Evolutionary conservation across 2,113 vertebrate genomes (phyloP).

Genomic region (Gulo gulo): DNA sequence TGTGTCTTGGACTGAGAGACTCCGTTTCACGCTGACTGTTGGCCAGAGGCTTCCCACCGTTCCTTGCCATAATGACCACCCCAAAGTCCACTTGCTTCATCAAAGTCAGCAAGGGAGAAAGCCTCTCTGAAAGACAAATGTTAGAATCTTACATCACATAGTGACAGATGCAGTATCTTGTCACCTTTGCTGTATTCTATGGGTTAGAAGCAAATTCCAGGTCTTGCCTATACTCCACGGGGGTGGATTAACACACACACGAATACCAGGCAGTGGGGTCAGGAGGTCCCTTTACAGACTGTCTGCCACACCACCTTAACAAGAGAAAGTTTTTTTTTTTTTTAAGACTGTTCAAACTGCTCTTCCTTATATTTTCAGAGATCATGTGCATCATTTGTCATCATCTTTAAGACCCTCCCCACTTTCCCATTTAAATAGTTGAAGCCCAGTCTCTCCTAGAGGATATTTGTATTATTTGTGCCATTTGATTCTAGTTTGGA

Average conservation of each 20-base stretch:
- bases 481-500: background rate
- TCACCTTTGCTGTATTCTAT: background rate
- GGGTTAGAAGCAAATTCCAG: background rate
- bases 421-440: background rate
- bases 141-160: background rate
- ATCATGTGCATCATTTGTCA: background rate
- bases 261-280: background rate
- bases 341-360: background rate
- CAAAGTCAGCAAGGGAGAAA: background rate
- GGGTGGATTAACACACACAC: background rate
- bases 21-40: background rate
- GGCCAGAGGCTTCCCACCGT: background rate
- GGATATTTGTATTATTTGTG: background rate
- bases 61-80: too few species aligned
- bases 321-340: background rate
- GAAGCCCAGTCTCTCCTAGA: background rate
- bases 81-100: background rate
- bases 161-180: background rate
- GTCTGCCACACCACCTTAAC: background rate
- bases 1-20: background rate
- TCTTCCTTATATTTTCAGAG: background rate
- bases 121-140: background rate
- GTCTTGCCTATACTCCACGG: background rate
- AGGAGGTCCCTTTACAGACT: background rate
- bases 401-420: background rate